phyloP scores from a whole-genome alignment of 1,140 invertebrate genomes.

The Tribolium castaneum region DNA sequence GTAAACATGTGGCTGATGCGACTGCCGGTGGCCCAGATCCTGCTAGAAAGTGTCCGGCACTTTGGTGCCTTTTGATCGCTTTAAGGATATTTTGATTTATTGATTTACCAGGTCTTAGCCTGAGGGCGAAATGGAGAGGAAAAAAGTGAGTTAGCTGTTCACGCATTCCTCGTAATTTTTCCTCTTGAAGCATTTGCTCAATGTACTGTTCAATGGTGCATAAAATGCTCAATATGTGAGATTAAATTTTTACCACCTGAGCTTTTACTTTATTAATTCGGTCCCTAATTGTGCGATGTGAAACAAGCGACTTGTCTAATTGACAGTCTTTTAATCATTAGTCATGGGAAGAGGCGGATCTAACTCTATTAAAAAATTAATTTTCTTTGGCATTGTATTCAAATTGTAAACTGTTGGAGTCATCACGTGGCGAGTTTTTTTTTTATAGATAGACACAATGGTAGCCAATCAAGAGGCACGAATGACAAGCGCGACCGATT shows the following conservation, averaged over 20 bases:
- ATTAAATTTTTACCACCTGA: no score
- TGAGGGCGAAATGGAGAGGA: background rate
- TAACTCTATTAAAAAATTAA: slow-evolving; percentile 8
- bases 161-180: background rate
- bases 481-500: background rate
- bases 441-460: background rate
- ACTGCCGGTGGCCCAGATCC: background rate
- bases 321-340: background rate
- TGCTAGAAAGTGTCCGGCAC: background rate
- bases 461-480: background rate
- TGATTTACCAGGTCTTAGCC: background rate
- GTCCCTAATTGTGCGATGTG: background rate
- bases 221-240: background rate
- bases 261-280: no score
- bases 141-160: background rate
- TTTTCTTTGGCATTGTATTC: slow-evolving; percentile 18
- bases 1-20: background rate
- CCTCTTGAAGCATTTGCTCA: background rate
- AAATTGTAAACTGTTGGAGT: background rate
- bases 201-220: background rate
- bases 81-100: background rate
- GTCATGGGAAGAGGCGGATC: slow-evolving; percentile 18
- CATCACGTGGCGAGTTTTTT: background rate
- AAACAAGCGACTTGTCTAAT: background rate
- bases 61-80: background rate